phyloP scores from a whole-genome alignment of 2,888 invertebrate species.

The Adelphocoris suturalis region DNA sequence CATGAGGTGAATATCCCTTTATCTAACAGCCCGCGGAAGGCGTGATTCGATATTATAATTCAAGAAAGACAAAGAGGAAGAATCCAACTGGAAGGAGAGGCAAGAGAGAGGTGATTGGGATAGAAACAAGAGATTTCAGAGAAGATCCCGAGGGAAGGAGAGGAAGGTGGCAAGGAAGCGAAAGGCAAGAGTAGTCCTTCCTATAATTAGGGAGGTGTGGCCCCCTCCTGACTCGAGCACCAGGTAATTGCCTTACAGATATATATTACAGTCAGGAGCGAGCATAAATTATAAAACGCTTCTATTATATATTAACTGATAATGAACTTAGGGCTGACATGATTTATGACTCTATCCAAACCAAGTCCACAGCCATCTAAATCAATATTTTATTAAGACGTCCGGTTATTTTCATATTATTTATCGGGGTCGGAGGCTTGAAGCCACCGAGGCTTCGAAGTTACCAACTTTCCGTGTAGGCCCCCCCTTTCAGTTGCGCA shows the following conservation, averaged over 20 bases:
- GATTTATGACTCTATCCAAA: constrained; percentile 74
- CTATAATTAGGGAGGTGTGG: constrained; percentile 72
- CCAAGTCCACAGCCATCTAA: constrained; percentile 71
- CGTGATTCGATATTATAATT: not conserved
- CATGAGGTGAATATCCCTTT: not conserved
- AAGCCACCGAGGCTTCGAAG: constrained; percentile 40
- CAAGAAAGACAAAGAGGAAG: no score
- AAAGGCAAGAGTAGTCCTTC: constrained; percentile 40
- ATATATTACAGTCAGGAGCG: constrained; percentile 74
- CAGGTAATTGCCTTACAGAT: constrained; percentile 72
- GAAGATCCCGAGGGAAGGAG: not conserved
- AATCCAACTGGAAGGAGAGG: not conserved
- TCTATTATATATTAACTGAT: constrained; percentile 75
- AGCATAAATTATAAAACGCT: constrained; percentile 74
- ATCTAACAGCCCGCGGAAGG: not conserved
- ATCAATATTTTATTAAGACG: constrained; percentile 74
- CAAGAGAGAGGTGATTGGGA: not conserved
- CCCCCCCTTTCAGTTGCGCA: constrained; percentile 24
- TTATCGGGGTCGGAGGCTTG: constrained; percentile 53
- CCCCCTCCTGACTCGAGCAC: constrained; percentile 54
- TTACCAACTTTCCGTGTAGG: not conserved
- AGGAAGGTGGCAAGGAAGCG: constrained; percentile 44
- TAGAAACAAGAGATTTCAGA: constrained; percentile 1
- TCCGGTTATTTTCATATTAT: constrained; percentile 71
- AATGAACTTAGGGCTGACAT: constrained; percentile 74